Evolutionary conservation across 2,888 invertebrate genomes (phyloP), one percentile per base, ranked within the genome.

Genomic region (Oxystoma pomonae): DNA sequence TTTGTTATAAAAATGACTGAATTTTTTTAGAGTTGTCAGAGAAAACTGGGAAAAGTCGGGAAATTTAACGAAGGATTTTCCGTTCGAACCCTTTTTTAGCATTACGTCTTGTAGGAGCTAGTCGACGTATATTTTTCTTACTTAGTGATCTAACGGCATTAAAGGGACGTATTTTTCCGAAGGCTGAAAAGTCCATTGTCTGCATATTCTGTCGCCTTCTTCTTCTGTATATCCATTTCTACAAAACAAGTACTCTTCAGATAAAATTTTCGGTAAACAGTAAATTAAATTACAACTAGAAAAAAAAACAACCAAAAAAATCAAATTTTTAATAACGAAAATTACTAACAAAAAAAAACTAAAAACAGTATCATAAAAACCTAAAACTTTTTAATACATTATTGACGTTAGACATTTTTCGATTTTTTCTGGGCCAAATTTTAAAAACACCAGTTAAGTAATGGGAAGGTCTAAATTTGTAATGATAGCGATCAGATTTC

Each of bases 181-280:
- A 0, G 87, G 87, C 68, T 85, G 82, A 73, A 85, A 87, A 69
- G 84, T 84, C 83, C 85, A 87, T 70, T 85, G 84, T 2, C 85
- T 82, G 71, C 87, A 87, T 57, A 87, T 76, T 62, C 80, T 81
- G 71, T 85, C 83, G 57, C 84, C 83, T 69, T 83, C 84, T 22
- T 83, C 83, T 73, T 85, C 80, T 64, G 83, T 82, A 69, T 86
- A 86, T 56, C 87, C 87, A 73, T 83, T 86, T 72, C 87, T 87
- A 78, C 53, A 75, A 74, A 20, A 69, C 62, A 66, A 67, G 60
- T 17, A 50, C 55, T 61, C 57, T 20, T 57, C n/a, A n/a, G n/a
- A n/a, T n/a, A n/a, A n/a, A n/a, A n/a, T n/a, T n/a, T n/a, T n/a
- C n/a, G n/a, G n/a, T n/a, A n/a, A n/a, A n/a, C n/a, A n/a, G n/a